phyloP scores from a whole-genome alignment of 1,140 invertebrate genomes.

The Nephila pilipes region DNA sequence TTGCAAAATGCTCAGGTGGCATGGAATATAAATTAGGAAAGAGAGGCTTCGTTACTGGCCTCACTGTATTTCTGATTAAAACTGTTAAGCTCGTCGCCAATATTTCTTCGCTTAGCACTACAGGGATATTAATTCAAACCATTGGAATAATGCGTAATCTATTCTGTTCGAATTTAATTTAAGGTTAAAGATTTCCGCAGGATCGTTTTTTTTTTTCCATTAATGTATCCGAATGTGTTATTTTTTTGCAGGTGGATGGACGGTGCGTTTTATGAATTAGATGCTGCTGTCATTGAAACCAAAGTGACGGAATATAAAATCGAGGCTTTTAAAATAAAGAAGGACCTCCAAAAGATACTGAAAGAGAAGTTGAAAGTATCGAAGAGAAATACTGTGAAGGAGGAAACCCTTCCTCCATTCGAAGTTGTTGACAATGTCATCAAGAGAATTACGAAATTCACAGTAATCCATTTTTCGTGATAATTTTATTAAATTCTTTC shows the following conservation, averaged over 20 bases:
- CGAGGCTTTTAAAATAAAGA: conserved; percentile 90
- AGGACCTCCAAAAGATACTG: conserved; percentile 89
- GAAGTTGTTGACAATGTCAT: conserved; percentile 88
- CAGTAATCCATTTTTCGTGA: conserved; percentile 80
- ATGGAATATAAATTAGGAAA: too few relatives aligned
- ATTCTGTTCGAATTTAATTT: not conserved
- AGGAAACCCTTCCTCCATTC: conserved; percentile 89
- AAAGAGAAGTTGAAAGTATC: conserved; percentile 86
- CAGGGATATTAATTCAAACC: not conserved
- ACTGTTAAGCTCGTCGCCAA: too few relatives aligned
- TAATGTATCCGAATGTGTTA: not conserved
- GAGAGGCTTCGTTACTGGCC: too few relatives aligned
- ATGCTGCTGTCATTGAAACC: conserved; percentile 87
- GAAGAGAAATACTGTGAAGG: conserved; percentile 87
- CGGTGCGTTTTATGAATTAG: conserved; percentile 92
- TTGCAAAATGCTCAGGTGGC: too few relatives aligned
- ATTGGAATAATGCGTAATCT: not conserved
- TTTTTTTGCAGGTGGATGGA: conserved; percentile 87
- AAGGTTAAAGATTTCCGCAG: too few relatives aligned
- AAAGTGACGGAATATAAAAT: conserved; percentile 87
- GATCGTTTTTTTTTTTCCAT: not conserved
- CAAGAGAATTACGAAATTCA: conserved; percentile 89
- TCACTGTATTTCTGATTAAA: too few relatives aligned
- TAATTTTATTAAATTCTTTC: too few relatives aligned
- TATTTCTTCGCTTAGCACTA: too few relatives aligned